Percentiles rank a stretch among this genome's conserved stretches.
Evolutionary conservation across 2,888 invertebrate species (phyloP).

Genomic region (Apamea crenata): DNA sequence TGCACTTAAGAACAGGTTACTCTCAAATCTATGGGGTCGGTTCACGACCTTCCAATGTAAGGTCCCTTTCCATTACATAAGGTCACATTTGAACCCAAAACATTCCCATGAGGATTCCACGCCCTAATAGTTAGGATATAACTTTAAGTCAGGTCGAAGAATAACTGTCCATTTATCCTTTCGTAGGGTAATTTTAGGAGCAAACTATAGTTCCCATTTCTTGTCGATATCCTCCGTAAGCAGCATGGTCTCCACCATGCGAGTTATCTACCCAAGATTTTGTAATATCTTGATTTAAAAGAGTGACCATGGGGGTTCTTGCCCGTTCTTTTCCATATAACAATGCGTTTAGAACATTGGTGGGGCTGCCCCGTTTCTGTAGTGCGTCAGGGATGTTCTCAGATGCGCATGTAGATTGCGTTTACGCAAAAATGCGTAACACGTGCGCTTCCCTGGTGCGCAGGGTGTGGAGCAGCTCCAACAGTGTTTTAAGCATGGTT

Average conservation of each 20-base stretch:
- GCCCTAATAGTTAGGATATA: conserved; percentile 39
- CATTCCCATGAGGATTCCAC: conserved; percentile 49
- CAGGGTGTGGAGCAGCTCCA: too few relatives aligned
- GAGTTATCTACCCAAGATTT: not conserved
- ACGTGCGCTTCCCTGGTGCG: too few relatives aligned
- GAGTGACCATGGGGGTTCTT: too few relatives aligned
- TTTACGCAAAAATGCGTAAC: too few relatives aligned
- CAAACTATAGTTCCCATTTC: too few relatives aligned
- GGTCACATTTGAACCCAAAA: conserved; percentile 51
- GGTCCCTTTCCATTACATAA: conserved; percentile 51
- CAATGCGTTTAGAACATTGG: too few relatives aligned
- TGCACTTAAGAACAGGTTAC: conserved; percentile 37
- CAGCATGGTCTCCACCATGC: not conserved
- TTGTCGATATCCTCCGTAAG: not conserved
- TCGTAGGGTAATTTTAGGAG: not conserved
- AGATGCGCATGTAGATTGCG: too few relatives aligned
- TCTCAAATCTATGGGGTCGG: conserved; percentile 44
- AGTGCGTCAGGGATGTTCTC: too few relatives aligned
- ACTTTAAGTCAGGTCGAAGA: conserved; percentile 21
- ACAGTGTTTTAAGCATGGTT: too few relatives aligned
- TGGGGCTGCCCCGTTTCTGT: too few relatives aligned
- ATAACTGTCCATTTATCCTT: conserved; percentile 4
- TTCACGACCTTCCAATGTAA: conserved; percentile 42
- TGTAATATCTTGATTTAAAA: not conserved
- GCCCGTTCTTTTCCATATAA: not conserved